These are phyloP conservation scores for Myathropa florea DNA, from an alignment of 2,888 invertebrate genomes.

Conservation along the genomic window DNA sequence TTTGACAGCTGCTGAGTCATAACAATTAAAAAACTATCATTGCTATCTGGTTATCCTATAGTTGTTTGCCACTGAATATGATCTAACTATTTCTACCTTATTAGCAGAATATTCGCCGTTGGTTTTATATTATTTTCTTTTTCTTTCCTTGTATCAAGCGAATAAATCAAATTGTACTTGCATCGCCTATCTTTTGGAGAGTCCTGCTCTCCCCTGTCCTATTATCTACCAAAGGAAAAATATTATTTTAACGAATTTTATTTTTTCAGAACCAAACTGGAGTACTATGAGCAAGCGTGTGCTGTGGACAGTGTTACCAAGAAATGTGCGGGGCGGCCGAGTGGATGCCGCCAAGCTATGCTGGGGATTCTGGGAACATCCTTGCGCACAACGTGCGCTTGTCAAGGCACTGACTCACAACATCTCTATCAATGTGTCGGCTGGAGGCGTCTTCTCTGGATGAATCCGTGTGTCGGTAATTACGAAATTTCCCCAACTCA, in stretches of 20 bases:
- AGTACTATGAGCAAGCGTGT: conserved; percentile 94
- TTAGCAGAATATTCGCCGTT: no score
- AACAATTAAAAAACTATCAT: no score
- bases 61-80: no score
- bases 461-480: conserved; percentile 96
- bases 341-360: conserved; percentile 92
- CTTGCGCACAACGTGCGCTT: conserved; percentile 92
- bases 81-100: no score
- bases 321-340: conserved; percentile 92
- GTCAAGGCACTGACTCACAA: conserved; percentile 91
- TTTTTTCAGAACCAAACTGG: conserved; percentile 86
- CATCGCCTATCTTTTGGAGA: no score
- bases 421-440: conserved; percentile 94
- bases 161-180: no score
- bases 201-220: no score
- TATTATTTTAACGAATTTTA: neutral
- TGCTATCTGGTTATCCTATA: no score
- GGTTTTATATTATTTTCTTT: no score
- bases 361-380: conserved; percentile 94
- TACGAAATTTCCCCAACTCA: conserved; percentile 61
- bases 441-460: conserved; percentile 94
- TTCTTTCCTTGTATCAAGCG: no score
- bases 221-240: no score
- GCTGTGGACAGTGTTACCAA: conserved; percentile 94
- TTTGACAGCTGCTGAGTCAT: no score